Evolutionary conservation across 92 coral and sea anemone species (phyloP), one percentile per base, ranked within the genome.

Genomic region (Isaurus tuberculatus): DNA sequence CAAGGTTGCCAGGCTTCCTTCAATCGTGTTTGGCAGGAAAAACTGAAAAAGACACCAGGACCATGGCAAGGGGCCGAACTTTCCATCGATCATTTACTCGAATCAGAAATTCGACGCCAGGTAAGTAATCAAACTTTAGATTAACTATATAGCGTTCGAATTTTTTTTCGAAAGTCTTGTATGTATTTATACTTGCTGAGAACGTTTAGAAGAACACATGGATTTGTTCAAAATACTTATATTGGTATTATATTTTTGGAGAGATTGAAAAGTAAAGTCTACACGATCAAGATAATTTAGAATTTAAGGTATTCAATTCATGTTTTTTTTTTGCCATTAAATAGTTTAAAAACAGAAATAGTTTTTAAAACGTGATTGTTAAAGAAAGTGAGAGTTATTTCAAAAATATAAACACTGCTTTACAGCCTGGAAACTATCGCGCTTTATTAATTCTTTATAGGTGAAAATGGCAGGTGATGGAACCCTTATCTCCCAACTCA

Each of bases 391-490:
- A 51, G 5, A 51, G 2, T 17, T 9, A 2, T 51, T 51, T 51
- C 60, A 51, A 51, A 51, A 4, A 40, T 10, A 9, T 48, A 48
- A 15, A 57, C 65, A n/a, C 27, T 57, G 26, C 3, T 57, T 16
- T 57, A 19, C 60, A 51, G 2, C 60, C 2, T 2, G 8, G 10
- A 57, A 57, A 57, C 65, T n/a, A 20, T 57, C n/a, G 3, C n/a
- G 65, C 26, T 20, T 4, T 37, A 37, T 9, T n/a, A 20, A 64
- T 26, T 26, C 17, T 70, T 25, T 40, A 5, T 70, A 40, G 75
- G 75, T 37, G 57, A 70, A 70, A 37, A 70, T 70, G 23, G 75
- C 55, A 70, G 75, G 55, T 70, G 75, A 70, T 70, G 75, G 75
- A 70, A 70, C 75, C 0, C 55, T 19, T 9, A 42, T 70, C 55